Base-by-base conservation (phyloP, 2,797 vertebrate species). In the Sebastes diploproa region DNA sequence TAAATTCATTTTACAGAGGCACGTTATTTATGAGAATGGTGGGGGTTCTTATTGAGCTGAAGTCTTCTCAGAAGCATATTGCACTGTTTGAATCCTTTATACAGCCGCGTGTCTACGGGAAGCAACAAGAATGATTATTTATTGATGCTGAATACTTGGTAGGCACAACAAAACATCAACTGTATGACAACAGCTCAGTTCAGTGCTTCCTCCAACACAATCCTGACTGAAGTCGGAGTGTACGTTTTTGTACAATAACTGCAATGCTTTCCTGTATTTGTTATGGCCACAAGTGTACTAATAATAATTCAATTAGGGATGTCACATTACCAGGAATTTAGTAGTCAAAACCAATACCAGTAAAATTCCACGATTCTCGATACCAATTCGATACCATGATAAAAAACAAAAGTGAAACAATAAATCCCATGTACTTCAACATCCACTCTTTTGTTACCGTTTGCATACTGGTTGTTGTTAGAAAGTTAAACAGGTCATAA, bases 1-100 rank as follows among this genome's bases (percentile, higher is more conserved):
- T 88, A 83, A 89, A 91, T 93, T 91, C 46, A 90, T 94, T 92
- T 90, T 91, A 88, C 85, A 85, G 72, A 75, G 67, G 72, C 80
- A 78, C 71, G 85, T 91, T 91, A 91, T 92, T 93, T 88, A 94
- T 95, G 89, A 89, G 77, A 77, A 78, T 14, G 50, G 66, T 55
- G 55, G 85, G 76, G 78, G 79, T 73, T 90, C 77, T 69, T 68
- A 75, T 81, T 87, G 77, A 89, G 86, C 67, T 79, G 63, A 89
- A 83, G 66, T 72, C 82, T 84, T 86, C 82, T 84, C 65, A 58
- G n/a, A 78, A 69, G 73, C 42, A 65, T 71, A 78, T 84, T 71
- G 63, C 72, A 5, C 42, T 6, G 69, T 56, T 63, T 71, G 75
- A 77, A 79, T 62, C 72, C 72, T 86, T 60, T 25, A 55, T 62